Base-by-base conservation (phyloP, 2,888 invertebrate species). In the Drosophila percnosoma region DNA sequence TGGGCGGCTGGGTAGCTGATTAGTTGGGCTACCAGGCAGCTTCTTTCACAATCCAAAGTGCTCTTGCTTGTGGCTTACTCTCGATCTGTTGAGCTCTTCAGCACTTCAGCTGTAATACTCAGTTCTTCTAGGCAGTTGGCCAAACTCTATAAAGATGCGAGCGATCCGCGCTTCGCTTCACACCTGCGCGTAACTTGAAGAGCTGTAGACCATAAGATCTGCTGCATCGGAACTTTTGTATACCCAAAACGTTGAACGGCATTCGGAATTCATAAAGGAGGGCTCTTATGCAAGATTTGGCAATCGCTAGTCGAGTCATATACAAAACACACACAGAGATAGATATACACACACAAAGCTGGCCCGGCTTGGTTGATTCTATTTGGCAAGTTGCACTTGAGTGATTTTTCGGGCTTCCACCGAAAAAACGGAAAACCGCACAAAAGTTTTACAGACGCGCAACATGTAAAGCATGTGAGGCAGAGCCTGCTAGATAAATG, bases 111-210 rank as follows among this genome's bases (percentile, higher is more conserved):
- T 18, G 45, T 6, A 45, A 36, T n/a, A 29, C 73, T 78, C 80
- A 71, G 71, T 27, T 45, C 78, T 76, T 78, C 76, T 75, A 53
- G 48, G 57, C 40, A 6, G 21, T 31, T 31, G 38, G 31, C 55
- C 68, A 88, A 84, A 87, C 89, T 90, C 86, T 91, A 92, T 91
- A 91, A 91, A 91, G 90, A 88, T 85, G 77, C 68, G 84, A 72
- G 72, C 75, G 54, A 89, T 81, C 90, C 86, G 92, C 92, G 92
- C 86, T 91, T 92, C 82, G 91, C 87, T 91, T 91, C 91, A 91
- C 91, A 91, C 90, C 87, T 90, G 89, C 83, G 78, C 82, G 80
- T 77, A 82, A 82, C 90, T 84, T 80, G 77, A 83, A 81, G 73
- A 75, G 83, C 80, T 73, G 64, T 85, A 80, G 80, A 90, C 84